Base-by-base conservation (phyloP, 1,140 invertebrate species). In the Drusus annulatus region DNA sequence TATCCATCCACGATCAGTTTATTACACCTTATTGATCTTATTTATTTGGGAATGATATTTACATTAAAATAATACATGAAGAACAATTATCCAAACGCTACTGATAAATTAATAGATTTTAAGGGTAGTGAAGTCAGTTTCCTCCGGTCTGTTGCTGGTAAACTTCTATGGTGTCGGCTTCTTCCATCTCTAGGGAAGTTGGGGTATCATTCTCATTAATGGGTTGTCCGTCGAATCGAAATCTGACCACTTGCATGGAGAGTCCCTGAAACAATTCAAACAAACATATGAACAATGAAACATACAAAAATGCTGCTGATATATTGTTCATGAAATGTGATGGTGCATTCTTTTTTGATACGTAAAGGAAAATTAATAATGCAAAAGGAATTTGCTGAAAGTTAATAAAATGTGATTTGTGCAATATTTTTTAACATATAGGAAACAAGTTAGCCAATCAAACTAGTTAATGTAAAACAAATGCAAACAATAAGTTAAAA, bases 81-180 rank as follows among this genome's bases (percentile, higher is more conserved):
- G 51, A 74, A 23, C 25, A 50, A 79, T 79, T 51, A 83, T 80
- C 76, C 45, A 73, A 83, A 80, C 60, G 56, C 82, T 83, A 83
- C 76, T 63, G 76, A 83, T 83, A 83, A 83, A 80, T 82, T 77
- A 82, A 71, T 78, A 75, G 58, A 79, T 58, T 62, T 36, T 74
- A 50, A 60, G 79, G 68, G 50, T 21, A 23, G 52, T 76, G 51
- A 80, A 87, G 79, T 84, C 80, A 85, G 80, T 83, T 83, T 78
- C 96, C 96, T 78, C 96, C 96, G 58, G 96, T 96, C 88, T 98
- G 97, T 89, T 97, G 96, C 89, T 97, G 96, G 87, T 97, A 98
- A 74, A 98, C 96, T 91, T 98, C 97, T 90, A 98, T 98, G 84
- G 96, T 97, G 86, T 98, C 96, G 4, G 96, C 96, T 89, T 98